Base-by-base conservation (phyloP, 2,797 vertebrate genomes). In the Malacoraja senta region DNA sequence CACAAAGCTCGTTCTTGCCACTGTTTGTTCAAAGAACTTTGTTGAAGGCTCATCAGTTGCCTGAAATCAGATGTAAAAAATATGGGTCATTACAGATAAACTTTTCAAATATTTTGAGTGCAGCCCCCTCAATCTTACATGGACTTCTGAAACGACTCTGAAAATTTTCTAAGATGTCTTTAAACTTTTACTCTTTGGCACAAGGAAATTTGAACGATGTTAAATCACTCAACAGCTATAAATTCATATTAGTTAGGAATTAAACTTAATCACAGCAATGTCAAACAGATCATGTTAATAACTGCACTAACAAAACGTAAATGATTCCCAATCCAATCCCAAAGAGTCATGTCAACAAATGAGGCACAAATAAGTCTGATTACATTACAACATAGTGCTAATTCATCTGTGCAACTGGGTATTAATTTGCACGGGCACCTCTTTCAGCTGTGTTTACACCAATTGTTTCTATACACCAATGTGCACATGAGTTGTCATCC, bases 1-100 rank as follows among this genome's bases (percentile, higher is more conserved):
- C 99, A 99, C 93, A 99, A 96, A 93, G 98, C 96, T 94, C 98
- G 99, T 95, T 99, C 98, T 96, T 98, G 98, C 98, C 98, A 99
- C 93, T 97, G 96, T 93, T 96, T 96, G 93, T 96, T 96, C 79
- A 95, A 95, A 63, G 97, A 95, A 94, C 97, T 97, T 96, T 98
- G 98, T 95, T 99, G 98, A 93, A 99, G 98, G 93, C 98, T 98
- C 96, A 98, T 96, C 96, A 99, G 97, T 96, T 99, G 99, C 94
- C 99, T 99, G 94, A 76, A 96, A 96, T 94, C 93, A 96, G 63
- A 84, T 29, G 90, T 13, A 76, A 76, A 92, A 91, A 8, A 74
- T 6, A 53, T 76, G 44, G 38, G 53, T 76, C 26, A 74, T 76
- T 76, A 58, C n/a, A 44, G 0, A 29, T 92, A n/a, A 26, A 91